These are phyloP conservation scores for Adineta ricciae DNA, from an alignment of 2,888 invertebrate species.

Conservation along the genomic window DNA sequence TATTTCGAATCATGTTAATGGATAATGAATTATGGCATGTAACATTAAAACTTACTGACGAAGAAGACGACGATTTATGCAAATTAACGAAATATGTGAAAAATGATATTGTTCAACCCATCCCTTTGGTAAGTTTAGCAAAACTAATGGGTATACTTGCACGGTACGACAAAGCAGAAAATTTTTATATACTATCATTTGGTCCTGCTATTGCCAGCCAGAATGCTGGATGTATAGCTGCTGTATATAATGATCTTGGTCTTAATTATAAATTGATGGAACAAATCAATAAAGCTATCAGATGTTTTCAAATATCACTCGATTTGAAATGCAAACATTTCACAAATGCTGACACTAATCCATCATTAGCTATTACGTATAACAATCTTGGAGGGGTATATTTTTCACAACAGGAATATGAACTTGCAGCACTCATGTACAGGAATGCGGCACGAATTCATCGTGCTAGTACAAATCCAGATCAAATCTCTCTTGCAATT, in stretches of 20 bases:
- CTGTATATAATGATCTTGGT: background rate
- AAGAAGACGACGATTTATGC: background rate
- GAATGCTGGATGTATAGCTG: background rate
- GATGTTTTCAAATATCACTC: background rate
- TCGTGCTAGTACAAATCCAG: background rate
- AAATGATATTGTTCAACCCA: background rate
- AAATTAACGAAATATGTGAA: background rate
- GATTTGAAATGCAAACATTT: background rate
- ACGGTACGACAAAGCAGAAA: background rate
- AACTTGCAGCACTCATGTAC: background rate
- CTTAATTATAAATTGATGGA: background rate
- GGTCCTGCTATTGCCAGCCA: background rate
- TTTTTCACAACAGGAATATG: background rate
- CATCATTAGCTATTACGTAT: background rate
- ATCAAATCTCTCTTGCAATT: background rate
- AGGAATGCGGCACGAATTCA: background rate
- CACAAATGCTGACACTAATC: background rate
- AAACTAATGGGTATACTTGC: background rate
- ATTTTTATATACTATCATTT: no score
- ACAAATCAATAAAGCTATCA: background rate
- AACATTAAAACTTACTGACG: background rate
- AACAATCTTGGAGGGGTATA: background rate
- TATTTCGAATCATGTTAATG: background rate
- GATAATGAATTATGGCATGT: background rate
- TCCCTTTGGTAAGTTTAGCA: background rate